Evolutionary conservation across 1,140 invertebrate species (phyloP), one percentile per base, ranked within the genome.

Genomic region (Brachionus rotundiformis): DNA sequence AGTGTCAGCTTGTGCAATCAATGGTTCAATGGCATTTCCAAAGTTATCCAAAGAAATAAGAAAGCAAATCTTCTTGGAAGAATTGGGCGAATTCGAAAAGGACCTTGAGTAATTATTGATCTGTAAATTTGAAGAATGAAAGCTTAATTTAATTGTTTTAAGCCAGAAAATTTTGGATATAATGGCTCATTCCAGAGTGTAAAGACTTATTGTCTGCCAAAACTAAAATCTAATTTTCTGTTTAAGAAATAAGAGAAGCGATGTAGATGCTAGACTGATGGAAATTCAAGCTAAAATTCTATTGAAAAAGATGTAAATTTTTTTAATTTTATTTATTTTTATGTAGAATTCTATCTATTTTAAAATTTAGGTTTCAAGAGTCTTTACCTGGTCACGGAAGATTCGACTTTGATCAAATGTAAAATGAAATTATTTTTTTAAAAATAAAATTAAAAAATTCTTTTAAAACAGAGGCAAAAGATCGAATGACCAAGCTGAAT

Each of bases 191-290:
- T 29, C 25, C 8, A 63, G 61, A 63, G 29, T 63, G 61, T 63
- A 63, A 63, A 63, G 10, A 63, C 19, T 2, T 23, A 11, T 13
- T 13, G 8, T 29, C 11, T 63, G 13, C 11, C 29, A 29, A 0
- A 13, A 29, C n/a, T 4, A 13, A 33, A 1, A 13, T 31, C n/a
- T 27, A 63, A 31, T 63, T 63, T 63, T 33, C 29, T 63, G 13
- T 33, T 29, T 29, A 27, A 63, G 61, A 29, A 63, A 63, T 19
- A 63, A 63, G 11, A 63, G 61, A 33, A 63, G 61, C 7, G 61
- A 63, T 63, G 61, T 63, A n/a, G 61, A 63, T 33, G 61, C 61
- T 63, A 63, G 61, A 63, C 16, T 63, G 11, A 29, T 63, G 61
- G 61, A 63, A 63, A 29, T 63, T 23, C 61, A 63, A 29, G 61